Percentiles rank a stretch among this genome's conserved stretches.
Conservation (phyloP, 2,888 invertebrate genomes). For the Portevinia maculata region DNA sequence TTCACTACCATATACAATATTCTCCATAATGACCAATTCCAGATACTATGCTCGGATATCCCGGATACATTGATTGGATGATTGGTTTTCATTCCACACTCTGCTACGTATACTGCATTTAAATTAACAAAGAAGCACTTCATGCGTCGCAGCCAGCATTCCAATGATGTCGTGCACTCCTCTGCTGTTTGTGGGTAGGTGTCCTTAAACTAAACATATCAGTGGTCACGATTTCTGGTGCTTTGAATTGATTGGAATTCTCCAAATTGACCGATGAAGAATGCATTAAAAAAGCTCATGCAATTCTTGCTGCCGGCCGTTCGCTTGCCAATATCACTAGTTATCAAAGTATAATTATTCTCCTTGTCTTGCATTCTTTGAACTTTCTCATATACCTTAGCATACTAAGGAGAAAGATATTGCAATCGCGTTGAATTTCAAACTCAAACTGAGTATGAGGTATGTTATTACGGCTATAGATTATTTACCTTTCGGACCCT, state of each 20-base stretch:
- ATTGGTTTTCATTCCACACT: constrained; percentile 45
- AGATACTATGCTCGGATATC: constrained; percentile 10
- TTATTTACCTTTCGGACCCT: no score
- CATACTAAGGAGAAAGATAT: no score
- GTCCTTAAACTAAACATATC: constrained; percentile 8
- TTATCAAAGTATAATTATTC: constrained; percentile 15
- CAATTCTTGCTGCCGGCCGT: background rate
- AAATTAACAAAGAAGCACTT: constrained; percentile 54
- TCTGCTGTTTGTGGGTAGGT: background rate
- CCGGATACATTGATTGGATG: constrained; percentile 16
- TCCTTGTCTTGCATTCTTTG: no score
- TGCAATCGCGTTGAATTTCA: no score
- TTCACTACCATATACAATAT: constrained; percentile 8
- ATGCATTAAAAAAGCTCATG: background rate
- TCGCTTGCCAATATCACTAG: background rate
- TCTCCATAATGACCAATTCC: constrained; percentile 20
- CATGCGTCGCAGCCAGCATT: constrained; percentile 15
- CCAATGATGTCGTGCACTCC: constrained; percentile 20
- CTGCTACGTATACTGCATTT: constrained; percentile 55
- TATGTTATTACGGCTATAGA: no score
- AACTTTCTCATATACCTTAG: no score
- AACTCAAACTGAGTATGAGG: no score
- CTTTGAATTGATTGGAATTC: background rate
- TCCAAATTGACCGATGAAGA: background rate
- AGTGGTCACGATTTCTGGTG: background rate